Evolutionary conservation across 2,888 invertebrate genomes (phyloP).

Genomic region (Mylabris sibirica): DNA sequence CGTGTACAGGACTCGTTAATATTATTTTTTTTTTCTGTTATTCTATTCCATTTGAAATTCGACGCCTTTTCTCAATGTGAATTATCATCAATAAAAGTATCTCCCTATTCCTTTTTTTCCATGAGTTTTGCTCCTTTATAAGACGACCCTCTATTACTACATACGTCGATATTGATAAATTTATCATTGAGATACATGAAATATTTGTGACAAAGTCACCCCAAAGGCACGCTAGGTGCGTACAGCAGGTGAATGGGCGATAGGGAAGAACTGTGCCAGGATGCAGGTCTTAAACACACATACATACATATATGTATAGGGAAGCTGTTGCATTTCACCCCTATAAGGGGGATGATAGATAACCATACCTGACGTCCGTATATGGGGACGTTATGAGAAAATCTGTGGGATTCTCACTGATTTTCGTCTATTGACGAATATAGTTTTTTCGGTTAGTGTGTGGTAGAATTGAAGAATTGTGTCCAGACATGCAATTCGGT

Average conservation of each 20-base stretch:
- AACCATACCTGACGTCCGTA: conserved; percentile 44
- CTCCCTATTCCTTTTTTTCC: neutral
- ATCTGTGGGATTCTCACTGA: conserved; percentile 40
- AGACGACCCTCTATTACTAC: neutral
- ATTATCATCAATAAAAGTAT: neutral
- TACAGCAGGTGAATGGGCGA: conserved; percentile 24
- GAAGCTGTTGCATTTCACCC: conserved; percentile 28
- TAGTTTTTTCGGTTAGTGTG: conserved; percentile 23
- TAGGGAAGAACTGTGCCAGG: neutral
- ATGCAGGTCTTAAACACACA: conserved; percentile 28
- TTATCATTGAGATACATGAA: neutral
- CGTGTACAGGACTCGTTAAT: neutral
- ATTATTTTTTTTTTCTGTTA: neutral
- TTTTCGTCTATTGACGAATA: conserved; percentile 28
- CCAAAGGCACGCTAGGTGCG: neutral
- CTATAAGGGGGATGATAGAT: conserved; percentile 50
- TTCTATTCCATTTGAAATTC: neutral
- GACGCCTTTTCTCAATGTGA: conserved; percentile 1
- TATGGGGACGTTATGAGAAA: conserved; percentile 35
- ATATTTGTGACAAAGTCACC: conserved; percentile 7
- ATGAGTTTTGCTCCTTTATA: neutral
- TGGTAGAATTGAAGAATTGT: too few species aligned
- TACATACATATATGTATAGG: conserved; percentile 1
- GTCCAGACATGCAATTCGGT: conserved; percentile 51
- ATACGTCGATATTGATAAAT: conserved; percentile 4